Base-by-base conservation (phyloP, 2,797 vertebrate species). In the Characodon lateralis region DNA sequence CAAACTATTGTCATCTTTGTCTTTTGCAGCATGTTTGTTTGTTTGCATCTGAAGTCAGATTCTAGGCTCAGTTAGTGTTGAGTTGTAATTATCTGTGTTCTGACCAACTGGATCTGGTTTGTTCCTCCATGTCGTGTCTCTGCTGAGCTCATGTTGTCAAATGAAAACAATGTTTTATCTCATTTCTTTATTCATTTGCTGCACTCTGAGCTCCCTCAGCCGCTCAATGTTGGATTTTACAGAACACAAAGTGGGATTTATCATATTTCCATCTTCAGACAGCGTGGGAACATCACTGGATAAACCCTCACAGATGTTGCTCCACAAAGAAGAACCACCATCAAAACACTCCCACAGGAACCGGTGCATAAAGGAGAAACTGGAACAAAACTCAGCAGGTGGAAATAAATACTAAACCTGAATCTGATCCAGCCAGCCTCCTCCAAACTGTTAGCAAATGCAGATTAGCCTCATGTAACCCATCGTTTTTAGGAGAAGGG, bases 351-450 rank as follows among this genome's bases (percentile, higher is more conserved):
- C 66, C 66, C 66, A 69, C 24, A 12, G 66, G 66, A 69, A 13
- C 43, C 24, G 24, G 41, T 12, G 66, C 24, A 46, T 16, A 14
- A 35, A 73, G 35, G 71, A 39, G 28, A 31, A 59, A 3, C 9
- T 4, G n/a, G 28, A 81, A 65, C 41, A 35, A 43, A 76, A 78
- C 70, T 6, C 6, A 53, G 20, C 66, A 53, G 16, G 65, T 18
- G 22, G 77, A 73, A 53, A 77, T 53, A 0, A 65, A 63, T 65
- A 63, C 72, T 59, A 63, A 74, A 72, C 76, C 35, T 35, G 35
- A n/a, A 53, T 28, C 24, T 8, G 55, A 69, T 69, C 41, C 66
- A 46, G 24, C 66, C 66, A 26, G 39, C 39, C 41, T 68, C 41
- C 65, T 68, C 39, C 24, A 69, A 46, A 69, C 66, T 69, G 24